Evolutionary conservation across 2,113 vertebrate species (phyloP), one percentile per base, ranked within the genome.

Genomic region (Ictidomys tridecemlineatus): DNA sequence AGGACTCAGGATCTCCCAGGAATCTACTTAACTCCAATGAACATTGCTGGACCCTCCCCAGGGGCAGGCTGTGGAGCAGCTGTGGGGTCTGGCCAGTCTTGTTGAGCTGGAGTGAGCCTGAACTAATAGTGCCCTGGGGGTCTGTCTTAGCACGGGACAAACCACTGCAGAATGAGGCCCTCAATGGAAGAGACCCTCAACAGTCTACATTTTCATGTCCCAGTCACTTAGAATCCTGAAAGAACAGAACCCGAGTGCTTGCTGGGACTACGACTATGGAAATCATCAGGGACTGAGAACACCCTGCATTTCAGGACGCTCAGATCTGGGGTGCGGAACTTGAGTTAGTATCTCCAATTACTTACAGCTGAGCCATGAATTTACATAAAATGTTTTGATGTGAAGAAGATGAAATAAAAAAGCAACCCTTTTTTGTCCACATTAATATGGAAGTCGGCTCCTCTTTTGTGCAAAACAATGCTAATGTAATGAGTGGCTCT

Each of bases 351-450:
- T 67, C 18, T 58, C 14, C 34, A 18, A 1, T 37, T 37, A 72
- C 77, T 77, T 84, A 63, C 24, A 70, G 93, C 61, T 69, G 53
- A 85, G 58, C 26, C 3, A n/a, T 37, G 11, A 5, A 89, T 89
- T 94, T n/a, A 14, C 78, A 63, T 63, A 56, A 58, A 67, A 22
- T 30, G 45, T 72, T 96, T 34, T 90, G 20, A 76, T 58, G 89
- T 70, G 74, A 93, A 96, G 48, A 80, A 48, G 11, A 32, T 8
- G 32, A 92, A 79, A 84, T 69, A 48, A 78, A 89, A 95, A 45
- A 65, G 28, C 28, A 10, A 20, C 11, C 3, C 28, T 42, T 91
- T 67, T 87, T 76, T 77, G 73, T 93, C 26, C 9, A 4, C 67
- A 14, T 56, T 70, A n/a, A 53, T 32, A 45, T 5, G 2, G 67